Percentiles rank a stretch among this genome's conserved stretches.
Conservation (phyloP, 2,797 vertebrate genomes). For the Paramormyrops hopkinsi region DNA sequence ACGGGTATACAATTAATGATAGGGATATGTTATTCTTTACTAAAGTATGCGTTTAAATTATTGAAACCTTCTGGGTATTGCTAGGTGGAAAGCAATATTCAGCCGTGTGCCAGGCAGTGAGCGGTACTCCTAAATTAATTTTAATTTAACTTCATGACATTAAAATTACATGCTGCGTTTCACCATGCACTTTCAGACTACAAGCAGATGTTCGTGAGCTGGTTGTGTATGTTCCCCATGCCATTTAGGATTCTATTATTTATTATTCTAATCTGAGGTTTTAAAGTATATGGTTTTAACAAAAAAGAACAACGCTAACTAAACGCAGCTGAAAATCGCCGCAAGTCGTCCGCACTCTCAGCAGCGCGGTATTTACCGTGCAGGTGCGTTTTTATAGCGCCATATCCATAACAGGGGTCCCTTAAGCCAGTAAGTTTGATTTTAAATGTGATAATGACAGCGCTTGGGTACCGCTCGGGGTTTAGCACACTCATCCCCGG, state of each 20-base stretch:
- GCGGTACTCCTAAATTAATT: constrained; percentile 11
- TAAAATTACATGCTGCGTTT: constrained; percentile 3
- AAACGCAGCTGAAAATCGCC: neutral
- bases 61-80: constrained; percentile 7
- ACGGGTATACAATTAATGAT: neutral
- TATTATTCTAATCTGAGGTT: neutral
- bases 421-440: neutral
- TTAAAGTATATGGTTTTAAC: neutral
- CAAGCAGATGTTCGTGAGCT: constrained; percentile 3
- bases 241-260: neutral
- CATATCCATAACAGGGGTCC: neutral
- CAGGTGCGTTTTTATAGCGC: constrained; percentile 5
- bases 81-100: constrained; percentile 4
- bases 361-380: neutral
- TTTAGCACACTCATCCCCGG: neutral
- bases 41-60: neutral
- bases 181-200: constrained; percentile 11
- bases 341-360: neutral
- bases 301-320: neutral
- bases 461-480: neutral
- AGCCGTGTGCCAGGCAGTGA: neutral
- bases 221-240: neutral
- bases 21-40: neutral
- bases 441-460: constrained; percentile 13
- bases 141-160: constrained; percentile 7